These are phyloP conservation scores for Teleogryllus oceanicus DNA, from an alignment of 2,888 invertebrate genomes.

Conservation along the genomic window DNA sequence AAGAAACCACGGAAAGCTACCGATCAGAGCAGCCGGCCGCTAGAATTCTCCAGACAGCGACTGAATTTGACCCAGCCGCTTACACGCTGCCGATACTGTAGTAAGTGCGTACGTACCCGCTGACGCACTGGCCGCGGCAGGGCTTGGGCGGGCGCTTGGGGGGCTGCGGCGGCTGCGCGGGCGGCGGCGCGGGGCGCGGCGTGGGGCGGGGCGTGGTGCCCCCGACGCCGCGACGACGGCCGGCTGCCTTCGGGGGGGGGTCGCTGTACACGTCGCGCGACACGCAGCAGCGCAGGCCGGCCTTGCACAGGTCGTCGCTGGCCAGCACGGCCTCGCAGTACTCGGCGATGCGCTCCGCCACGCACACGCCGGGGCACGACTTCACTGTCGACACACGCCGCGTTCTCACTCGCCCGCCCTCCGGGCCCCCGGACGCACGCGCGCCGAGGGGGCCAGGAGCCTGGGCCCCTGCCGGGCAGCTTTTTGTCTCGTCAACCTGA, in stretches of 20 bases:
- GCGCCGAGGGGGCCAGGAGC: too few relatives aligned
- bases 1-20: too few relatives aligned
- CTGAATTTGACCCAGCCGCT: too few relatives aligned
- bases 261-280: constrained; percentile 69
- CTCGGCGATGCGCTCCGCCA: constrained; percentile 73
- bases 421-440: too few relatives aligned
- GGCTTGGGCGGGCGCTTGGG: constrained; percentile 50
- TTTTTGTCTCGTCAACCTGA: too few relatives aligned
- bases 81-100: too few relatives aligned
- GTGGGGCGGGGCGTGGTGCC: constrained; percentile 37
- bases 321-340: constrained; percentile 84
- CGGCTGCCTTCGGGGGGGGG: too few relatives aligned
- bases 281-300: constrained; percentile 77
- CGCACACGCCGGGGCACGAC: constrained; percentile 76
- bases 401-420: too few relatives aligned
- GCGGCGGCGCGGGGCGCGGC: constrained; percentile 42
- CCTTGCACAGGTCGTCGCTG: constrained; percentile 67
- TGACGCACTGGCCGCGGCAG: constrained; percentile 82
- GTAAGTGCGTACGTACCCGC: constrained; percentile 48
- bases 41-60: too few relatives aligned
- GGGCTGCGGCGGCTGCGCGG: constrained; percentile 44
- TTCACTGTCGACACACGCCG: constrained; percentile 29
- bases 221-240: constrained; percentile 42
- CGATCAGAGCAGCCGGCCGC: too few relatives aligned
- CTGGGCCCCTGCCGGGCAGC: too few relatives aligned